Base-by-base conservation (phyloP, 2,888 invertebrate genomes). In the Eupithecia inturbata region DNA sequence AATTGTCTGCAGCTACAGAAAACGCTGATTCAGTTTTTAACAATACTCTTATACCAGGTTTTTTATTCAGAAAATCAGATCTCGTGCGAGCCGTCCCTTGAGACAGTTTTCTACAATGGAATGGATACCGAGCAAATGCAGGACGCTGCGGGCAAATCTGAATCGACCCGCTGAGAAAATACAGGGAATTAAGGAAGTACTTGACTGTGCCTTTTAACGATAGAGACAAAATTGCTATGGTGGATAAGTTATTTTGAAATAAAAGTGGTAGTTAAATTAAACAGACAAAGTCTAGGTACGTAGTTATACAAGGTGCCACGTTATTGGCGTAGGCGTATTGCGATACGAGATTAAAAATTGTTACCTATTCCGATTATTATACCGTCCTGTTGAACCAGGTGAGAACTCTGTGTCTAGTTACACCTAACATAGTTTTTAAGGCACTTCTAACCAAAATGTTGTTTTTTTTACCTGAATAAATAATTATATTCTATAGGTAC, bases 81-180 rank as follows among this genome's bases (percentile, higher is more conserved):
- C 53, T 28, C 74, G 71, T 73, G 60, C 60, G 19, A 28, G 70
- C 26, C 60, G 74, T 77, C 79, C 67, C 74, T 39, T 1, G 79
- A 76, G 79, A 78, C 53, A 68, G 67, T 74, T 76, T 74, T 70
- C 71, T 74, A 69, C 70, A 70, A 76, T 69, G 70, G 62, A 76
- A 72, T 69, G 72, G 62, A 76, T 70, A 60, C 72, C 64, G 66
- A 41, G 62, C 62, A 39, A 66, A 66, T 39, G n/a, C n/a, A n/a
- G 39, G 41, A 14, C 62, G 74, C 67, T 70, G 73, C 73, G 72
- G 72, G 68, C 70, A 72, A 75, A 74, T 75, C 72, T 68, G 67
- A 60, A 69, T 64, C 72, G 67, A 73, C 75, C 74, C 68, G 19
- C 73, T 73, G 60, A 64, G 69, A 71, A 74, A 73, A 67, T 69